These are phyloP conservation scores for Drosophila silvestris DNA, from an alignment of 2,888 invertebrate species.

Conservation along the genomic window DNA sequence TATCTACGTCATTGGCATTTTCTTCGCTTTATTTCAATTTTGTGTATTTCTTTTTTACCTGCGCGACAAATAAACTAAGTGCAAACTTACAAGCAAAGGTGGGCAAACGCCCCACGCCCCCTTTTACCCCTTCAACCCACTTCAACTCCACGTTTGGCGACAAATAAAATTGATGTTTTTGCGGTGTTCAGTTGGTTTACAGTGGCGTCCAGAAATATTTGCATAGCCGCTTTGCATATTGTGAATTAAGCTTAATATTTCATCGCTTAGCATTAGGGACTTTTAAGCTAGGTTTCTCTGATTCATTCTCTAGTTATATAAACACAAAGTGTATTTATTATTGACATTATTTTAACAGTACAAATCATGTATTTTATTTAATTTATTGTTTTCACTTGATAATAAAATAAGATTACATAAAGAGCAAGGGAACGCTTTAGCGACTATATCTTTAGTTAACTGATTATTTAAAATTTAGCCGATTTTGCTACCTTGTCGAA, in stretches of 20 bases:
- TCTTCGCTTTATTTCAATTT: slow-evolving; percentile 79
- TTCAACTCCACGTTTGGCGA: slow-evolving; percentile 31
- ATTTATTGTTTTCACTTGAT: background rate
- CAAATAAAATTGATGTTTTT: slow-evolving; percentile 77
- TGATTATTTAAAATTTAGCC: background rate
- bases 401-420: background rate
- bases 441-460: accelerated
- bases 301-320: background rate
- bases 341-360: background rate
- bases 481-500: background rate
- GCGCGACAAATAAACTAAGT: slow-evolving; percentile 73
- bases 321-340: background rate
- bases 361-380: background rate
- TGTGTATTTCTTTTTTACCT: slow-evolving; percentile 32
- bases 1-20: slow-evolving; percentile 77
- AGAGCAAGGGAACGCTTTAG: background rate
- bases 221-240: no score
- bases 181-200: slow-evolving; percentile 46
- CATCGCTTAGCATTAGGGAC: background rate
- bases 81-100: slow-evolving; percentile 62
- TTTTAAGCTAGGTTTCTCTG: background rate
- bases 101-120: slow-evolving; percentile 17
- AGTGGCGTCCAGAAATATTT: slow-evolving; percentile 34
- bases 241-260: background rate
- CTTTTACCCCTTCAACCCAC: background rate